Conservation (phyloP, 2,797 vertebrate genomes). For the Thalassophryne amazonica region DNA sequence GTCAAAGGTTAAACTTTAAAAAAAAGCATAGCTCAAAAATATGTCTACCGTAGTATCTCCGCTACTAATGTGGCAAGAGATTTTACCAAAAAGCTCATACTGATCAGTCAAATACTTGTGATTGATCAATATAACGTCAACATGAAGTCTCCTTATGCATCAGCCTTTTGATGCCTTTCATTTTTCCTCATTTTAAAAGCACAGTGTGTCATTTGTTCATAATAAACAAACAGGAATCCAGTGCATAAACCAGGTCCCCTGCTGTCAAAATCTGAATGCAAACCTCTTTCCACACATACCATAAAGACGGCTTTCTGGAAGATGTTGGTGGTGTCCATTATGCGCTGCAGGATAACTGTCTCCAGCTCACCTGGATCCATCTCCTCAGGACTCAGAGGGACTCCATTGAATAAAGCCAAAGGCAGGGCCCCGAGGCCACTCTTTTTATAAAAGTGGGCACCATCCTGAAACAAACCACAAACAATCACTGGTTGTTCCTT, state of each 20-base stretch:
- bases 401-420: conserved; percentile 92
- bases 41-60: too few relatives aligned
- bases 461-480: conserved; percentile 75
- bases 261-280: not conserved
- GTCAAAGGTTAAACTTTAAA: too few relatives aligned
- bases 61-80: too few relatives aligned
- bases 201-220: too few relatives aligned
- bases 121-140: too few relatives aligned
- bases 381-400: conserved; percentile 84
- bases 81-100: too few relatives aligned
- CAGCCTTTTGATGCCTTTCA: too few relatives aligned
- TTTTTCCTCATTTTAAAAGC: not conserved
- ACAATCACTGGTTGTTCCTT: not conserved
- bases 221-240: too few relatives aligned
- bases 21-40: too few relatives aligned
- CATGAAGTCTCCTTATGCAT: too few relatives aligned
- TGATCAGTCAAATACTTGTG: too few relatives aligned
- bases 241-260: too few relatives aligned
- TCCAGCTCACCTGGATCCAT: conserved; percentile 87
- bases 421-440: conserved; percentile 87
- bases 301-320: conserved; percentile 90
- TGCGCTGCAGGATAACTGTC: conserved; percentile 85
- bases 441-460: conserved; percentile 86
- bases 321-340: conserved; percentile 82
- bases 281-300: conserved; percentile 65